Conservation (phyloP, 2,113 vertebrate species). For the Marcusenius ussheri region DNA sequence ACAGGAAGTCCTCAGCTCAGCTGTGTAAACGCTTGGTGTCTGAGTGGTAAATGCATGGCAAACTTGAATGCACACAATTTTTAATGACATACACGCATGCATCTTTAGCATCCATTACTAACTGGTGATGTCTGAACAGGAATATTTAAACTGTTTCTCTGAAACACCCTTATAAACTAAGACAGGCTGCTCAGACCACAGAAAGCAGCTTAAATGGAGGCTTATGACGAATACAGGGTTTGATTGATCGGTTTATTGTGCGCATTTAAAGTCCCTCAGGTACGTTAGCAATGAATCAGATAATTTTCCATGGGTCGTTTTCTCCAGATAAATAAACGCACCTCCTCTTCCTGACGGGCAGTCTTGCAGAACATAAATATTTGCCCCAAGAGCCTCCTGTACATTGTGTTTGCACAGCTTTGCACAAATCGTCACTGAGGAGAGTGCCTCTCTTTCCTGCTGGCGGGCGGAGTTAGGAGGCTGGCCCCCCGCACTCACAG, state of each 20-base stretch:
- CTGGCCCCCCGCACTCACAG: background rate
- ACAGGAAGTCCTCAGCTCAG: background rate
- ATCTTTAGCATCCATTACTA: background rate
- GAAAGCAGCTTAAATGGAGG: background rate
- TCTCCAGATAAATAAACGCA: background rate
- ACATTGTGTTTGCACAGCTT: conserved; percentile 2
- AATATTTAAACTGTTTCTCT: background rate
- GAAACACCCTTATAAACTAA: background rate
- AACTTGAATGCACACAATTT: background rate
- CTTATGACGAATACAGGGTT: background rate
- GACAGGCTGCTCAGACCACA: background rate
- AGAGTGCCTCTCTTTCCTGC: background rate
- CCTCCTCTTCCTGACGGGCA: conserved; percentile 9
- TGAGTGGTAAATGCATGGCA: background rate
- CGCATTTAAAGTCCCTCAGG: background rate
- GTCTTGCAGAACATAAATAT: conserved; percentile 17
- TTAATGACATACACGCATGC: background rate
- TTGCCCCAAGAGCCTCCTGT: background rate
- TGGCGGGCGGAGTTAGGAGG: background rate
- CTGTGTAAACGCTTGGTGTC: background rate
- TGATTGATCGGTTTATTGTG: background rate
- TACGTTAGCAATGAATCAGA: background rate
- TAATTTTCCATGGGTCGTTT: background rate
- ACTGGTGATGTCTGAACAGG: background rate
- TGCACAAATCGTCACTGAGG: background rate